These are phyloP conservation scores for Terebella lapidaria DNA, from an alignment of 2,888 invertebrate species.

Conservation along the genomic window DNA sequence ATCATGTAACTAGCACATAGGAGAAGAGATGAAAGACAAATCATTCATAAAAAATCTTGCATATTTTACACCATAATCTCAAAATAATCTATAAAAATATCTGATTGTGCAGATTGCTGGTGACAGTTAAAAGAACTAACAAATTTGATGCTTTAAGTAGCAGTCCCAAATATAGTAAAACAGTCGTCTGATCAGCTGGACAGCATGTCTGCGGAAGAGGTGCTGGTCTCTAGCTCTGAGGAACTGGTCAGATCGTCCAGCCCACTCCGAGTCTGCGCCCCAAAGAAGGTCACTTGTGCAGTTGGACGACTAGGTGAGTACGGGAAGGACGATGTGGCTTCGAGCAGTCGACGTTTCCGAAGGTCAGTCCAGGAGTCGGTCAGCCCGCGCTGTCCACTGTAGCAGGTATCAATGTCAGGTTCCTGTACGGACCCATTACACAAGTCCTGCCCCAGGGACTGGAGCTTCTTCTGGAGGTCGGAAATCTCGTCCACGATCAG, in stretches of 20 bases:
- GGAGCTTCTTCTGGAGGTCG: constrained; percentile 10
- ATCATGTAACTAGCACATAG: too few species aligned
- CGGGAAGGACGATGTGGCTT: not conserved
- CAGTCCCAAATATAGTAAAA: too few species aligned
- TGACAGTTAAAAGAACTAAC: not conserved
- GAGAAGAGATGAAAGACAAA: not conserved
- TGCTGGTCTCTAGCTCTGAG: not conserved
- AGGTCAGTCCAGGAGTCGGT: not conserved
- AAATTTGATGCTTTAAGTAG: too few species aligned
- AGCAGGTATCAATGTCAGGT: not conserved
- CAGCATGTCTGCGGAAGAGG: too few species aligned
- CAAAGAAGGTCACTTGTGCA: not conserved
- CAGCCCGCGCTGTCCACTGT: not conserved
- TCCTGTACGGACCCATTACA: not conserved
- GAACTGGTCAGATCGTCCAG: not conserved
- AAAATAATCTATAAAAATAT: not conserved
- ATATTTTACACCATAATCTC: not conserved
- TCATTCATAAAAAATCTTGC: not conserved
- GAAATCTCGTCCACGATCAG: constrained; percentile 52
- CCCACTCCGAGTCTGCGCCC: not conserved
- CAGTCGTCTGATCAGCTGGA: too few species aligned
- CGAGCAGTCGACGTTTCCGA: not conserved
- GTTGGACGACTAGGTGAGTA: not conserved
- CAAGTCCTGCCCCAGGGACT: not conserved
- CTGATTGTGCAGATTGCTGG: too few species aligned